Evolutionary conservation across 2,888 invertebrate genomes (phyloP).

Genomic region (Odontothrips loti): DNA sequence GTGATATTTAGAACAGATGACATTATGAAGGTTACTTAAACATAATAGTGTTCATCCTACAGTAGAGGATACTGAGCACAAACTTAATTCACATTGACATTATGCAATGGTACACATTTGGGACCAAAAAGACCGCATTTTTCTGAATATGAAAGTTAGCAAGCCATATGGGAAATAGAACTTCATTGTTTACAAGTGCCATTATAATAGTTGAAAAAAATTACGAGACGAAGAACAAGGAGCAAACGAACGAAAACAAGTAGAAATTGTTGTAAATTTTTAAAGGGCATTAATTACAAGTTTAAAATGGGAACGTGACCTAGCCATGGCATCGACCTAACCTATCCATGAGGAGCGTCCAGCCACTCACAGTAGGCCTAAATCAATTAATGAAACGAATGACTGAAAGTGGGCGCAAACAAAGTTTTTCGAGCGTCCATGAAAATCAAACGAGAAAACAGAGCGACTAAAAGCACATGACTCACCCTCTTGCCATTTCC

Average conservation of each 20-base stretch:
- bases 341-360: background rate
- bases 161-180: too few species aligned
- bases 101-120: too few species aligned
- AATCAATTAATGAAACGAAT: background rate
- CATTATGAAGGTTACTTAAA: too few species aligned
- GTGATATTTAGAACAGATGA: too few species aligned
- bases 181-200: too few species aligned
- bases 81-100: too few species aligned
- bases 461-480: slow-evolving; percentile 40
- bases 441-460: slow-evolving; percentile 44
- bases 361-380: background rate
- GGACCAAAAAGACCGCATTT: too few species aligned
- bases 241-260: background rate
- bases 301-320: too few species aligned
- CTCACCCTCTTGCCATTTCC: slow-evolving; percentile 98
- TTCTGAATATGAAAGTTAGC: too few species aligned
- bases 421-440: slow-evolving; percentile 1
- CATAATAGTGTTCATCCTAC: too few species aligned
- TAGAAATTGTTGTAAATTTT: background rate
- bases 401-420: background rate
- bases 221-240: background rate
- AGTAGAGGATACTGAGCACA: too few species aligned
- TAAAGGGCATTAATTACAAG: too few species aligned
- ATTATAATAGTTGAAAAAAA: background rate
- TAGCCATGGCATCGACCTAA: background rate